These are phyloP conservation scores for Ochlodes sylvanus DNA, from an alignment of 2,888 invertebrate species.

Conservation along the genomic window DNA sequence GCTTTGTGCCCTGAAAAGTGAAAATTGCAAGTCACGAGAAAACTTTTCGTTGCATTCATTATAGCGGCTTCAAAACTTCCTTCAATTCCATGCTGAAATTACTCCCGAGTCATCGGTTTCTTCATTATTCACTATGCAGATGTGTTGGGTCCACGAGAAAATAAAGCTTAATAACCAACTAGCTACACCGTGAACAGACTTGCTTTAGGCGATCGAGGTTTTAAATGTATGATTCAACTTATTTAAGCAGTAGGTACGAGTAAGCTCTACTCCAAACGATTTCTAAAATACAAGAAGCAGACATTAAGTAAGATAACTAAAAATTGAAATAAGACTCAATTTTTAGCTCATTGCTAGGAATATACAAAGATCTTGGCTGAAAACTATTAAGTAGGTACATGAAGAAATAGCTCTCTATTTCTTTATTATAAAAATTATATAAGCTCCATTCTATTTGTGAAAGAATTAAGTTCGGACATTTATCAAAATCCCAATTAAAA, in stretches of 20 bases:
- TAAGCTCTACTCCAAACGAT: too few species aligned
- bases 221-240: too few species aligned
- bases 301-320: too few species aligned
- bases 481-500: constrained; percentile 31
- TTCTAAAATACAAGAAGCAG: too few species aligned
- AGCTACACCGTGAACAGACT: not conserved
- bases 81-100: constrained; percentile 64
- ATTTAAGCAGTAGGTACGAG: too few species aligned
- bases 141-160: constrained; percentile 31
- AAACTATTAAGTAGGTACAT: not conserved
- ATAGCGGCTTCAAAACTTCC: constrained; percentile 66
- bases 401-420: constrained; percentile 2
- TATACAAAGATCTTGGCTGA: too few species aligned
- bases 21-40: constrained; percentile 64
- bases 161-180: constrained; percentile 31
- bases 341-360: too few species aligned
- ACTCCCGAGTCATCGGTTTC: constrained; percentile 54
- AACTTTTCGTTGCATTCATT: constrained; percentile 75
- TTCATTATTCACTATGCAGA: constrained; percentile 48
- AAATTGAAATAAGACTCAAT: too few species aligned
- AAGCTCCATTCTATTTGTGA: too few species aligned
- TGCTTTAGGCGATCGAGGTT: not conserved
- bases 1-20: constrained; percentile 55
- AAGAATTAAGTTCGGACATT: constrained; percentile 31
- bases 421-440: too few species aligned